phyloP scores from a whole-genome alignment of 2,113 vertebrate genomes.

The Asarcornis scutulata region DNA sequence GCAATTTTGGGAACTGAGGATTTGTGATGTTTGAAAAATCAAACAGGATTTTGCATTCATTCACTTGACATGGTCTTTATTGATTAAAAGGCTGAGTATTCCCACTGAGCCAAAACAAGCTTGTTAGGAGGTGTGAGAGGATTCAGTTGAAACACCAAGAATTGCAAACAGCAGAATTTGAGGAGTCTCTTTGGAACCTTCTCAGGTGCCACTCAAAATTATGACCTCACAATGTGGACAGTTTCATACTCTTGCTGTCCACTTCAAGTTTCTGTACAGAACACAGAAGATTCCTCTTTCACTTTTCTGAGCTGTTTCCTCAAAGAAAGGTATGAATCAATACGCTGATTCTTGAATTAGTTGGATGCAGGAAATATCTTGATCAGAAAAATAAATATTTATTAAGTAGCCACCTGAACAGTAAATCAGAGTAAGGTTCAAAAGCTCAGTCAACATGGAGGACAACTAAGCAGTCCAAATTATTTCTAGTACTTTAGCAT shows the following conservation, averaged over 20 bases:
- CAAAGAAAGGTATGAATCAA: neutral
- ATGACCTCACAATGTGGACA: neutral
- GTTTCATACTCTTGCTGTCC: neutral
- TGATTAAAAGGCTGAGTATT: neutral
- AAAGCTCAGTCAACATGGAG: neutral
- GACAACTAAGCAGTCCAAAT: neutral
- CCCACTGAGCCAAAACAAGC: neutral
- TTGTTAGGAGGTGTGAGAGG: neutral
- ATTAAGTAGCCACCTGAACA: neutral
- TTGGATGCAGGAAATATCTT: neutral
- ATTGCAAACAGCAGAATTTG: neutral
- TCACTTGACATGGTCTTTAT: neutral
- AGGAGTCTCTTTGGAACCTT: neutral
- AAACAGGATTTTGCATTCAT: neutral
- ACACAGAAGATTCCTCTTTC: neutral
- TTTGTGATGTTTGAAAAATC: neutral
- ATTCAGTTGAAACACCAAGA: neutral
- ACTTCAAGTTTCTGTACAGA: neutral
- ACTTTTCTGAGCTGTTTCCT: neutral
- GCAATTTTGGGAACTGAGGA: neutral
- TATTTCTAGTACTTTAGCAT: neutral
- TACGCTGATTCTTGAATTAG: neutral
- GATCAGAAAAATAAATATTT: neutral
- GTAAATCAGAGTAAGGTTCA: neutral
- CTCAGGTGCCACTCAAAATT: neutral